Base-by-base conservation (phyloP, 2,797 vertebrate genomes). In the Hirundo rustica region DNA sequence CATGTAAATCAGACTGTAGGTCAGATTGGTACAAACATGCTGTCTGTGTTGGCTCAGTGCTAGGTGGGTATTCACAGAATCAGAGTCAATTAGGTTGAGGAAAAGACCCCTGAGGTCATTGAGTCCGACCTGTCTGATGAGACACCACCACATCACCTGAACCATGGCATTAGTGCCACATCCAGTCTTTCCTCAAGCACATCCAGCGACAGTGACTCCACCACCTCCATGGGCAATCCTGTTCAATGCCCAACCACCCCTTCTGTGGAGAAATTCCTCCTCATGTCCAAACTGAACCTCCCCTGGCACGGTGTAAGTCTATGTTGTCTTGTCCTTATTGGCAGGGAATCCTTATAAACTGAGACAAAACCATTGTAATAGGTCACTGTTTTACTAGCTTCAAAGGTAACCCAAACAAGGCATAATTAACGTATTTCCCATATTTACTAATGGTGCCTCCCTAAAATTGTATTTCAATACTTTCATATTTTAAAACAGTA, bases 271-370 rank as follows among this genome's bases (percentile, higher is more conserved):
- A 71, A 45, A 45, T 45, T 71, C 10, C 15, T 89, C 25, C 44
- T 19, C 26, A 45, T 22, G 3, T 34, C 6, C 17, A 40, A 16
- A 5, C 29, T 30, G 14, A 64, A 65, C 14, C 8, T 34, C 17
- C 3, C 2, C 6, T 38, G 25, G 17, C 5, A 25, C 1, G 1
- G 9, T 3, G 1, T 65, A 29, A 64, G 7, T 13, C 25, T 11
- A 5, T 26, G 16, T 19, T n/a, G 23, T 34, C 51, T 40, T 45
- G 2, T 34, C 4, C 17, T 25, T 71, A 3, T 25, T 40, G 30
- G 9, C 17, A 68, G 17, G 12, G 5, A 78, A 65, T 88, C 6
- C 38, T 91, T 65, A 40, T 38, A 83, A 86, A 38, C 7, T 53
- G n/a, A 76, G 54, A 47, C 1, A 18, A 42, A 29, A 83, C 18